A percentile compares a stretch with the other conserved stretches of the same genome.
Evolutionary conservation across 2,113 vertebrate genomes (phyloP).

Genomic region (Hippocampus comes): DNA sequence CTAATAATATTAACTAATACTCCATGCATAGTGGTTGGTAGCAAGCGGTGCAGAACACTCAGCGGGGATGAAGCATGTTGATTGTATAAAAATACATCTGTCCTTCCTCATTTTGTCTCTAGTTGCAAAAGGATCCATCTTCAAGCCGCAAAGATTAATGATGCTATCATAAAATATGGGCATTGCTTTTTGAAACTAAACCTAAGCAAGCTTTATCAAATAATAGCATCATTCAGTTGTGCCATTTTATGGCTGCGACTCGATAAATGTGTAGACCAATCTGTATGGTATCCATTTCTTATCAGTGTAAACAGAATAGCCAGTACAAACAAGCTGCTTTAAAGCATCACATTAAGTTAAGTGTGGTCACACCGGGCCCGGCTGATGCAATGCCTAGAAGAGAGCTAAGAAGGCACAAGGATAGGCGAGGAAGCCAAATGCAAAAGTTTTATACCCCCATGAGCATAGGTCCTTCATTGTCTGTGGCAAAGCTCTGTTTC

Average conservation of each 20-base stretch:
- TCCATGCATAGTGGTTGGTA: background rate
- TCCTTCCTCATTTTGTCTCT: background rate
- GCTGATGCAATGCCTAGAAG: background rate
- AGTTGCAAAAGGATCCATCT: background rate
- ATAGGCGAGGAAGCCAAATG: background rate
- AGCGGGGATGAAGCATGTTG: background rate
- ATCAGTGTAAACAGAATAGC: background rate
- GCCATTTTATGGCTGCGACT: constrained; percentile 1
- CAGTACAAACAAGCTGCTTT: background rate
- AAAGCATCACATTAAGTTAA: background rate
- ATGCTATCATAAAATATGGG: background rate
- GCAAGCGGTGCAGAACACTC: background rate
- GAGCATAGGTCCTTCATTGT: background rate
- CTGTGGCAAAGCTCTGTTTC: background rate
- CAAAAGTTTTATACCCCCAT: background rate
- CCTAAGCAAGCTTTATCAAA: constrained; percentile 1
- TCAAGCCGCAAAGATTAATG: background rate
- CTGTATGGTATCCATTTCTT: constrained; percentile 6
- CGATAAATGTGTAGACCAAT: background rate
- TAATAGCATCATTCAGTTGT: constrained; percentile 2
- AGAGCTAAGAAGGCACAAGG: background rate
- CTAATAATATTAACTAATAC: background rate
- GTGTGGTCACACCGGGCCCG: background rate
- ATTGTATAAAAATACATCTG: background rate
- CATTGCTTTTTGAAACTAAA: background rate